Evolutionary conservation across 2,113 vertebrate genomes (phyloP).

Genomic region (Martes martes): DNA sequence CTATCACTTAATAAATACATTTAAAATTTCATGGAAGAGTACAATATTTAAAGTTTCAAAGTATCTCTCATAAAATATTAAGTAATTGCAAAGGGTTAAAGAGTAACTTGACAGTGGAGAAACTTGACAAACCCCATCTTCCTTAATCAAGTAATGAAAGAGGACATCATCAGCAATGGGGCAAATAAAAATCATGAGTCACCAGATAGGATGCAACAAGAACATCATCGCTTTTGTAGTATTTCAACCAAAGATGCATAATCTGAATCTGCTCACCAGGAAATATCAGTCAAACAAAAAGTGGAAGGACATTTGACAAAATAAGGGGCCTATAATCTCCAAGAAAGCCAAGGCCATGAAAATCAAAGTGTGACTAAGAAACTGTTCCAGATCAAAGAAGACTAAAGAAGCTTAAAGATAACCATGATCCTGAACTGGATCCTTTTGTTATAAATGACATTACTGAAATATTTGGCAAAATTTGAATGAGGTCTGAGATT

Average conservation of each 20-base stretch:
- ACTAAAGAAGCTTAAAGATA: not conserved
- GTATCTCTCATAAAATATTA: not conserved
- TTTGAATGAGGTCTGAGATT: not conserved
- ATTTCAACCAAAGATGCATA: not conserved
- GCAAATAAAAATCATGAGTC: not conserved
- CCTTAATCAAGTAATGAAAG: not conserved
- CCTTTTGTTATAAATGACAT: not conserved
- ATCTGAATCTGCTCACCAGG: not conserved
- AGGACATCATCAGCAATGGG: not conserved
- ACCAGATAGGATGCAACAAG: not conserved
- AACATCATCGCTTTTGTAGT: not conserved
- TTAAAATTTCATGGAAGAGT: not conserved
- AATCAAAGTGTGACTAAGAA: not conserved
- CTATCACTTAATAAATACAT: not conserved
- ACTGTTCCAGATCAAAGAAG: not conserved
- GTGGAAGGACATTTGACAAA: not conserved
- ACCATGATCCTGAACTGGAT: not conserved
- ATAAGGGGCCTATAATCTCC: not conserved
- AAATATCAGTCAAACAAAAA: not conserved
- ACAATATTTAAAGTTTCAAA: not conserved
- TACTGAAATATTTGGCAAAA: not conserved
- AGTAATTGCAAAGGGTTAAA: not conserved
- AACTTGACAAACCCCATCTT: not conserved
- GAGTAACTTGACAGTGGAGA: not conserved
- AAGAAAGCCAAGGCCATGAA: not conserved